These are phyloP conservation scores for Melinaea menophilus DNA, from an alignment of 2,888 invertebrate genomes.

Conservation along the genomic window DNA sequence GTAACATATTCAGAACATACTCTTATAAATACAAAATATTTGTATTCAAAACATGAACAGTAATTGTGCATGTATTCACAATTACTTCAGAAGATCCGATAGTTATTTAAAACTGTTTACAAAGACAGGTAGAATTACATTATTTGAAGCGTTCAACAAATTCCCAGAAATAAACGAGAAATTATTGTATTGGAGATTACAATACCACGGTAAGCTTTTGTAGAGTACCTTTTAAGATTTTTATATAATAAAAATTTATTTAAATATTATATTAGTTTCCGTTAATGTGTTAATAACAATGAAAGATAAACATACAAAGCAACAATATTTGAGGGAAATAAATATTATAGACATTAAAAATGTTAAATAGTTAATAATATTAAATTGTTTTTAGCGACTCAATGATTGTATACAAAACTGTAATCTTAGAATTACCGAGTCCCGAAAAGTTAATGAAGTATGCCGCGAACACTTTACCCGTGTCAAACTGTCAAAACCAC, in stretches of 20 bases:
- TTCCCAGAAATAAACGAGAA: constrained; percentile 54
- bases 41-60: constrained; percentile 11
- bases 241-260: constrained; percentile 72
- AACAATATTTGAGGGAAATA: too few species aligned
- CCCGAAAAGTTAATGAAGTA: constrained; percentile 67
- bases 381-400: constrained; percentile 7
- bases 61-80: constrained; percentile 13
- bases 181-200: constrained; percentile 61
- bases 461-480: constrained; percentile 65
- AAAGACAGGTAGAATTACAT: constrained; percentile 59
- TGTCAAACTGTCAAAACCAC: constrained; percentile 72
- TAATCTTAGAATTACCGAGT: constrained; percentile 45
- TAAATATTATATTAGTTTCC: constrained; percentile 33
- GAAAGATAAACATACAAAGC: too few species aligned
- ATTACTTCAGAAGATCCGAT: constrained; percentile 41
- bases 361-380: neutral
- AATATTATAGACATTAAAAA: too few species aligned
- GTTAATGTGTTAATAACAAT: too few species aligned
- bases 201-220: constrained; percentile 67
- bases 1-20: neutral
- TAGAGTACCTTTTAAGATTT: constrained; percentile 53
- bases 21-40: neutral
- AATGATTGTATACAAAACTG: constrained; percentile 26
- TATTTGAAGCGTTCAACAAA: constrained; percentile 52
- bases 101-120: constrained; percentile 47